Conservation (phyloP, 2,113 vertebrate genomes). For the Thryonomys swinderianus region DNA sequence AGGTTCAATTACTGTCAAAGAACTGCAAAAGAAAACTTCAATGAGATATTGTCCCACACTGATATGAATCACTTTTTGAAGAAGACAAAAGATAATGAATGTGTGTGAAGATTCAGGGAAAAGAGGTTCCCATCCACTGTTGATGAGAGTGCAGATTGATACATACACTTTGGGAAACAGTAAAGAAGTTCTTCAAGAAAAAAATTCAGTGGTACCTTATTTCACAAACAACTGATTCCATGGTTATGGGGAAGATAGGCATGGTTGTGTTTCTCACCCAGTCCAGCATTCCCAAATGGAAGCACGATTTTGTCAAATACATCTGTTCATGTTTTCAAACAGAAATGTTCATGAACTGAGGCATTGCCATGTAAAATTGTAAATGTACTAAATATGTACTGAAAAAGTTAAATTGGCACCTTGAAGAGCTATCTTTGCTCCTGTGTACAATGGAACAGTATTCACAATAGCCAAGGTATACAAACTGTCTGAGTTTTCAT, state of each 20-base stretch:
- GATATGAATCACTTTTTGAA: background rate
- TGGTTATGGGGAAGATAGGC: background rate
- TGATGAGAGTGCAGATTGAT: background rate
- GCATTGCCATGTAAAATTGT: background rate
- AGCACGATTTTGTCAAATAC: background rate
- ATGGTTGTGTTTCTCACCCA: too few species aligned
- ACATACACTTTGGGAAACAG: background rate
- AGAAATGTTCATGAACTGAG: background rate
- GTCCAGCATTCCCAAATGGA: background rate
- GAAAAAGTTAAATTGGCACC: background rate
- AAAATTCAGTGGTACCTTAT: background rate
- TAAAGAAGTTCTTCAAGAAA: background rate
- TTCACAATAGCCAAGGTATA: background rate
- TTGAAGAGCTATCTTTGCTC: background rate
- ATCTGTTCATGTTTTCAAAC: background rate
- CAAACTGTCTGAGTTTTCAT: background rate
- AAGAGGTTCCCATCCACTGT: background rate
- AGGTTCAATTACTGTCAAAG: background rate
- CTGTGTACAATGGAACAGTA: background rate
- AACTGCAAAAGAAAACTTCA: background rate
- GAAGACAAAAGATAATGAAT: background rate
- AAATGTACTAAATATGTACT: background rate
- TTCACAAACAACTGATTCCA: background rate
- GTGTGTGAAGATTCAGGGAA: background rate
- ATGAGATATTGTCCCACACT: background rate